Percentiles rank a stretch among this genome's conserved stretches.
These are phyloP conservation scores for Scrobipalpa costella DNA, from an alignment of 2,888 invertebrate species.

Conservation along the genomic window DNA sequence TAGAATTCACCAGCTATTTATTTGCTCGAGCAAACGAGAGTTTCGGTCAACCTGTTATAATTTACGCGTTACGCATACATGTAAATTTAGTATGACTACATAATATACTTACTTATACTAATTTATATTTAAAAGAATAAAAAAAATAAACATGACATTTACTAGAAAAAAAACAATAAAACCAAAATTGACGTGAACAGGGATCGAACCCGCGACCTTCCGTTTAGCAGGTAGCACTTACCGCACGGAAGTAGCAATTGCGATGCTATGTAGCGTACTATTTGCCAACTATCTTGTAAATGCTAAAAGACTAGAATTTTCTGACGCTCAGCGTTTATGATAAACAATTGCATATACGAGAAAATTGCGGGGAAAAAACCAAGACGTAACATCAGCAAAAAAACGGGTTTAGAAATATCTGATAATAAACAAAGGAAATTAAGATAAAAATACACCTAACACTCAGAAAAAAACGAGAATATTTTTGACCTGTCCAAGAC, in stretches of 20 bases:
- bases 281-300: neutral
- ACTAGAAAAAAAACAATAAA: neutral
- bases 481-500: too few species aligned
- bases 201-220: neutral
- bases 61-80: too few species aligned
- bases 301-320: constrained; percentile 9
- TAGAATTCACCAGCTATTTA: too few species aligned
- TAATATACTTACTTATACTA: too few species aligned
- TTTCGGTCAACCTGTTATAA: too few species aligned
- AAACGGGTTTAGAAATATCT: neutral
- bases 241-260: constrained; percentile 3
- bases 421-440: neutral
- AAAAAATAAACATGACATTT: too few species aligned
- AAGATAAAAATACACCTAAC: too few species aligned
- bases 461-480: too few species aligned
- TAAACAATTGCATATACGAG: neutral
- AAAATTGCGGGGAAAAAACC: constrained; percentile 12
- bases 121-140: too few species aligned
- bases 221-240: neutral
- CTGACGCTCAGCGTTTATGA: neutral
- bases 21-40: too few species aligned
- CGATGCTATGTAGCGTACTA: too few species aligned
- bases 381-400: neutral
- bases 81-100: too few species aligned
- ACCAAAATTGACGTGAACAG: neutral